These are phyloP conservation scores for Sinodicranocentrus sp. DNA, from an alignment of 2,888 invertebrate species.

Conservation along the genomic window DNA sequence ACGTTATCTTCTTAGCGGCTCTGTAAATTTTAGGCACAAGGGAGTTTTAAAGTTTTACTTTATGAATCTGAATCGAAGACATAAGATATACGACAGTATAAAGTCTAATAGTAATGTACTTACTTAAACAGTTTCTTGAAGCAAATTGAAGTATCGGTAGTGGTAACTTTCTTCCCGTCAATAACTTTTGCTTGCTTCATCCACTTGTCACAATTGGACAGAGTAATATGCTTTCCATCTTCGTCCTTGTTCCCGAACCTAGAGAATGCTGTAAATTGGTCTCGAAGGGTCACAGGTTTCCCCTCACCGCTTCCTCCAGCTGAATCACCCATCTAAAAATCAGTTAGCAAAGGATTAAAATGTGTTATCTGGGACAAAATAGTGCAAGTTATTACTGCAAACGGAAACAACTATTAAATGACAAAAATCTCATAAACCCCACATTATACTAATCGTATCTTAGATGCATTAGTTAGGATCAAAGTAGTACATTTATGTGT, in stretches of 20 bases:
- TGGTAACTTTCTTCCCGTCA: conserved; percentile 90
- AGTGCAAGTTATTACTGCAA: too few species aligned
- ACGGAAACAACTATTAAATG: too few species aligned
- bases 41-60: background rate
- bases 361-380: too few species aligned
- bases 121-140: conserved; percentile 91
- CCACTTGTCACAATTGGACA: conserved; percentile 96
- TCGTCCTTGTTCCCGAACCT: conserved; percentile 93
- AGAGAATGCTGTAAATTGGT: conserved; percentile 82
- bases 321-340: conserved; percentile 76
- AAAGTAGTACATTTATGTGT: too few species aligned
- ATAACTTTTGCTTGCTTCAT: conserved; percentile 92
- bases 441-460: too few species aligned
- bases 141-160: conserved; percentile 93
- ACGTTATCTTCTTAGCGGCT: conserved; percentile 83
- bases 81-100: too few species aligned
- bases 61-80: too few species aligned
- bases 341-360: too few species aligned
- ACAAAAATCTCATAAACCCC: background rate
- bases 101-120: conserved; percentile 66
- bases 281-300: conserved; percentile 70
- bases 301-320: conserved; percentile 70
- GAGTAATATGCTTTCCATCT: conserved; percentile 90
- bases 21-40: conserved; percentile 33
- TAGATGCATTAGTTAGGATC: too few species aligned